A percentile compares a stretch with the other conserved stretches of the same genome.
phyloP scores from a whole-genome alignment of 2,113 vertebrate species.

The zebrafish (Danio rerio) region DNA sequence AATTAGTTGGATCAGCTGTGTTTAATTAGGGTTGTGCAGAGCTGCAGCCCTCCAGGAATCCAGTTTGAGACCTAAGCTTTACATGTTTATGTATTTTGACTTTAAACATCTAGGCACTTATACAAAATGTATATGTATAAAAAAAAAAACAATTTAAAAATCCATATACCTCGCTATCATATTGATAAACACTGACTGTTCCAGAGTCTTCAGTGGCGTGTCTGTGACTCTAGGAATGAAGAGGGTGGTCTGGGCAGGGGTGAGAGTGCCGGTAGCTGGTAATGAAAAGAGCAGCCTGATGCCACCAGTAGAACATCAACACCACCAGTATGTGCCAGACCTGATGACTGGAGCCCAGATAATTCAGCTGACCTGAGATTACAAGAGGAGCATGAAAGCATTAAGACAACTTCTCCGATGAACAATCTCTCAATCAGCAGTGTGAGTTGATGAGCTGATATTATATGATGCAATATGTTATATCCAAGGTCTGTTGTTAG shows the following conservation, averaged over 20 bases:
- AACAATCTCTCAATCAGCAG: neutral
- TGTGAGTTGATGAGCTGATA: neutral
- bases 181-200: neutral
- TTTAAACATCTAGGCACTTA: slow-evolving; percentile 14
- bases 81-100: neutral
- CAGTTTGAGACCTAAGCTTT: no score
- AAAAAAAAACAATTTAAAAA: neutral
- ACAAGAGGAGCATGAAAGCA: neutral
- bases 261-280: slow-evolving; percentile 89
- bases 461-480: no score
- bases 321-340: slow-evolving; percentile 94
- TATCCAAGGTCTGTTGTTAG: no score
- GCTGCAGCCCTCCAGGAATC: no score
- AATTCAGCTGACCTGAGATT: slow-evolving; percentile 90
- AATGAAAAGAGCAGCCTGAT: slow-evolving; percentile 89
- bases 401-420: neutral
- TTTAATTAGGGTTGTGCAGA: no score
- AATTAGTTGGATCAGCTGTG: no score
- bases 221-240: slow-evolving; percentile 43
- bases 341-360: slow-evolving; percentile 96
- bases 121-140: slow-evolving; percentile 10
- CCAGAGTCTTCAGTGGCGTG: neutral
- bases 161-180: no score
- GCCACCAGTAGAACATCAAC: slow-evolving; percentile 98
- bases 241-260: slow-evolving; percentile 80